These are phyloP conservation scores for Hoplias malabaricus DNA, from an alignment of 2,113 vertebrate genomes.

Conservation along the genomic window DNA sequence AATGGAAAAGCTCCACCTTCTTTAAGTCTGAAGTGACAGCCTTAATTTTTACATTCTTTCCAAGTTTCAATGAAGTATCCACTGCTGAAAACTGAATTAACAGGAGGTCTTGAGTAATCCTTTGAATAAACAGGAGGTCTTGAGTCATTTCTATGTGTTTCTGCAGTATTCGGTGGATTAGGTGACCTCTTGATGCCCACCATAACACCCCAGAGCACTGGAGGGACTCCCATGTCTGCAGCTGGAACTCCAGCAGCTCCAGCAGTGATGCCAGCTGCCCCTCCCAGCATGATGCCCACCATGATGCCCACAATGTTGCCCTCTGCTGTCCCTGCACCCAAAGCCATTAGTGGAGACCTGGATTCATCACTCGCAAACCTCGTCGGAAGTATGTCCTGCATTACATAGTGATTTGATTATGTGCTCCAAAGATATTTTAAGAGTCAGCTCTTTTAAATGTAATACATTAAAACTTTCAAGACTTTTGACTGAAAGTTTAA, in stretches of 20 bases:
- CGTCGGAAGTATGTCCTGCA: conserved; percentile 86
- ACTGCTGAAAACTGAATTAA: too few species aligned
- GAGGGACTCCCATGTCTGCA: conserved; percentile 68
- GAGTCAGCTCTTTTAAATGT: too few species aligned
- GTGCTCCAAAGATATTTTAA: too few species aligned
- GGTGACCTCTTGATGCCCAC: conserved; percentile 96
- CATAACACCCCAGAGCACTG: conserved; percentile 87
- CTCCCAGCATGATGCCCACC: neutral
- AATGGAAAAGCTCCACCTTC: too few species aligned
- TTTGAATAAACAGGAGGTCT: too few species aligned
- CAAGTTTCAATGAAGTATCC: too few species aligned
- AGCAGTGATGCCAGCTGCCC: conserved; percentile 20
- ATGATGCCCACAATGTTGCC: conserved; percentile 12
- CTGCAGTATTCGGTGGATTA: conserved; percentile 91
- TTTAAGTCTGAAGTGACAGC: too few species aligned
- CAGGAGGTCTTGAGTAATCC: too few species aligned
- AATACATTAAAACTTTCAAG: too few species aligned
- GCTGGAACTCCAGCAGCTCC: conserved; percentile 53
- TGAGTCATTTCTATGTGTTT: conserved; percentile 3
- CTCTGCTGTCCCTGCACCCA: conserved; percentile 73
- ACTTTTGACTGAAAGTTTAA: too few species aligned
- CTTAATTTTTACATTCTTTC: too few species aligned
- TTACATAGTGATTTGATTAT: too few species aligned
- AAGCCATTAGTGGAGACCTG: conserved; percentile 89
- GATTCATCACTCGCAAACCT: conserved; percentile 94